A percentile compares a stretch with the other conserved stretches of the same genome.
Evolutionary conservation across 2,888 invertebrate species (phyloP).

Genomic region (Apeira syringaria): DNA sequence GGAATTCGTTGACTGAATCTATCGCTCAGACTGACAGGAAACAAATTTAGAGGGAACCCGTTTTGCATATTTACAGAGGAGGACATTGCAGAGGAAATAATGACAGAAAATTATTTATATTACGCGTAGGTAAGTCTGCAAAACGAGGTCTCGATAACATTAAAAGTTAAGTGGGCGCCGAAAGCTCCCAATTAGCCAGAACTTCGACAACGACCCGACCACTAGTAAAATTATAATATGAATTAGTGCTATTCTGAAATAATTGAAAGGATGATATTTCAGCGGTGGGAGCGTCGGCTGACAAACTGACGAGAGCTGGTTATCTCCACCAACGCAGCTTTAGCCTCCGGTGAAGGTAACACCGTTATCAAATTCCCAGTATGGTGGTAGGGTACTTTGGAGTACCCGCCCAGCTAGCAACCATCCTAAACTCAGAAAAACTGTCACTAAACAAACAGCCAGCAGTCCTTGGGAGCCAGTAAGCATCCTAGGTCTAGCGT

Average conservation of each 20-base stretch:
- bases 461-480: too few relatives aligned
- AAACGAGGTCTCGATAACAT: constrained; percentile 46
- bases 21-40: constrained; percentile 27
- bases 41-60: constrained; percentile 24
- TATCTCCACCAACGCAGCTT: too few relatives aligned
- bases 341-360: too few relatives aligned
- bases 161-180: constrained; percentile 69
- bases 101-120: constrained; percentile 59
- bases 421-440: too few relatives aligned
- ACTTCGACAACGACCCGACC: constrained; percentile 63
- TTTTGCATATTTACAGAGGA: constrained; percentile 46
- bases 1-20: constrained; percentile 28
- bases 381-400: too few relatives aligned
- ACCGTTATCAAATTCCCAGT: too few relatives aligned
- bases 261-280: too few relatives aligned
- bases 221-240: constrained; percentile 73
- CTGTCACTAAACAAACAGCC: too few relatives aligned
- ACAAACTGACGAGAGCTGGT: too few relatives aligned
- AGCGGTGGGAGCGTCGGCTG: too few relatives aligned
- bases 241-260: constrained; percentile 60
- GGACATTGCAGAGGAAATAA: constrained; percentile 45
- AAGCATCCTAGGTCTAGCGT: too few relatives aligned
- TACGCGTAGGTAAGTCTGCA: constrained; percentile 43
- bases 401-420: too few relatives aligned
- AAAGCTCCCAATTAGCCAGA: constrained; percentile 78